Evolutionary conservation across 2,113 vertebrate genomes (phyloP).

Genomic region (Cryptomyrus ogoouensis): DNA sequence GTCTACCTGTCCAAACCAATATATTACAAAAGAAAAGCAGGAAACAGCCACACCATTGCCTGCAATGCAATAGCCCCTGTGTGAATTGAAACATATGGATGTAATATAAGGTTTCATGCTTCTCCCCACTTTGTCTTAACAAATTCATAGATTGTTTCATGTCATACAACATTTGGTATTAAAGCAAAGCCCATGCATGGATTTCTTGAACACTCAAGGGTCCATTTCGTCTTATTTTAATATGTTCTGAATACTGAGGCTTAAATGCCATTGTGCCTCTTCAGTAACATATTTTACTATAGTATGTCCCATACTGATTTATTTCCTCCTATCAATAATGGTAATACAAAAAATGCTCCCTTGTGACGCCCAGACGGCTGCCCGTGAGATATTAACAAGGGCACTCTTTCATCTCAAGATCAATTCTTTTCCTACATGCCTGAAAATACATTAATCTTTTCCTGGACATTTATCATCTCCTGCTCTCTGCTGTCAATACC

Average conservation of each 20-base stretch:
- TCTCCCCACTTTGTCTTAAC: neutral
- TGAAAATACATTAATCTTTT: neutral
- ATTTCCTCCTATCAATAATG: neutral
- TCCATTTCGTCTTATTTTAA: neutral
- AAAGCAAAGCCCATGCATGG: neutral
- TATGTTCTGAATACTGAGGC: neutral
- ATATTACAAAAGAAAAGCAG: conserved; percentile 25
- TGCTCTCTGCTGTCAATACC: neutral
- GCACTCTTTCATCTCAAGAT: neutral
- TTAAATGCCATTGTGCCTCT: neutral
- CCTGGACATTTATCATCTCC: neutral
- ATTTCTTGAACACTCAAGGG: neutral
- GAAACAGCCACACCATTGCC: too few relatives aligned
- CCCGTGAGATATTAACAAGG: neutral
- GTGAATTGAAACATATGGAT: neutral
- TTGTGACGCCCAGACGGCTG: neutral
- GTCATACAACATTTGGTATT: neutral
- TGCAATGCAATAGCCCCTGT: neutral
- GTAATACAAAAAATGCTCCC: neutral
- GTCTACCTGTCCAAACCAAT: conserved; percentile 13
- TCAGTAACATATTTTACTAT: neutral
- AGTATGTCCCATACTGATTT: neutral
- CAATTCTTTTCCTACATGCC: neutral
- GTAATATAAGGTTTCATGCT: neutral
- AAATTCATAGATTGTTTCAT: neutral